Base-by-base conservation (phyloP, 2,113 vertebrate genomes). In the Neogobius melanostomus region DNA sequence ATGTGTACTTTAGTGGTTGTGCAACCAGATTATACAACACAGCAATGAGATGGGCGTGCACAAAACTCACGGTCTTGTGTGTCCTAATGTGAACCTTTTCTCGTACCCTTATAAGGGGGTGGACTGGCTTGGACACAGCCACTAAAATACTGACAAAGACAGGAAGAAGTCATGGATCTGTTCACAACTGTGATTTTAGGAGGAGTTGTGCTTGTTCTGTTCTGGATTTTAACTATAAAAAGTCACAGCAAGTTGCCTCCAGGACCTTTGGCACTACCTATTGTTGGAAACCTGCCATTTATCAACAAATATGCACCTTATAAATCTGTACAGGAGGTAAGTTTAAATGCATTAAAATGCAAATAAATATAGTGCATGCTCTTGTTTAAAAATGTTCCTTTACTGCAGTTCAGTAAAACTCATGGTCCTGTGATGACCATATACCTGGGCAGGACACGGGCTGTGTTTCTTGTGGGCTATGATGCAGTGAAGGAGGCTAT, bases 401-500 rank as follows among this genome's bases (percentile, higher is more conserved):
- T 16, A 56, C 15, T 68, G 8, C 10, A 92, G 92, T 70, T 90
- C 66, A 92, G 91, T 76, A 68, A 87, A 62, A 86, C 44, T 9
- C 86, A 90, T 3, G 91, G 90, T 1, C 80, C 90, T 54, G 90
- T 92, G 77, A 81, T 92, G 77, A 92, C 86, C 0, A 0, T 93
- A 5, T 77, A 92, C 57, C 66, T 95, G 63, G 93, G 93, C 7
- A 72, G 72, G n/a, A 80, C 83, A 68, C 82, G 91, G 5, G 6
- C 54, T 0, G 87, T 94, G 7, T 81, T 91, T 8, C 76, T 95
- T 61, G 79, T 88, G 0, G 92, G 91, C 1, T 92, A 91, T 28
- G 84, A 94, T 1, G 53, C 88, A 0, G 90, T 94, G 21, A 90
- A 87, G 59, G 91, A 92, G 53, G 91, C 91, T 3, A 75, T 93